Conservation (phyloP, 1,140 invertebrate genomes). For the Zaprionus gabonicus region DNA sequence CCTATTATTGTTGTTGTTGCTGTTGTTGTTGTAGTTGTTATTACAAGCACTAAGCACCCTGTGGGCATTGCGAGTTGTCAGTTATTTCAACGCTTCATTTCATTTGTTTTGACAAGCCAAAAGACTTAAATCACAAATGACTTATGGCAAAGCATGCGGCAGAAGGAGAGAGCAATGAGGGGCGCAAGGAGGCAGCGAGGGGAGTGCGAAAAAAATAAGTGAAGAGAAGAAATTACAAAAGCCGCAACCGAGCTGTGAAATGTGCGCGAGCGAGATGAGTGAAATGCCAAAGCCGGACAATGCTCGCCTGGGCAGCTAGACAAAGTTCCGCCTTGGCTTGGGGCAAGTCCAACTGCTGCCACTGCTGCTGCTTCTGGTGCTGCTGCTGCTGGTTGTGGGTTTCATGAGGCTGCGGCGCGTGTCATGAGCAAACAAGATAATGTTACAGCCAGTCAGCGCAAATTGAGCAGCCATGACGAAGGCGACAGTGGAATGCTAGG, state of each 20-base stretch:
- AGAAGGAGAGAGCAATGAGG: background rate
- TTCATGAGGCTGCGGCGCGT: constrained; percentile 56
- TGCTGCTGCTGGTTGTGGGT: constrained; percentile 20
- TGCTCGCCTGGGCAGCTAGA: constrained; percentile 29
- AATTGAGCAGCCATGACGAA: constrained; percentile 59
- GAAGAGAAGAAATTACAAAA: constrained; percentile 61
- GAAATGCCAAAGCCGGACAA: constrained; percentile 60
- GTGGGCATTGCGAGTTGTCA: constrained; percentile 33
- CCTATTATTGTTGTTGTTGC: background rate
- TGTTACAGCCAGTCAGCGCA: constrained; percentile 74
- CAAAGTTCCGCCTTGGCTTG: constrained; percentile 3
- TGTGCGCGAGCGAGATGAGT: constrained; percentile 36
- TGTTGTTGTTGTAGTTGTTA: constrained; percentile 8
- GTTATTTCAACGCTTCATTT: constrained; percentile 61
- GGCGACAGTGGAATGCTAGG: background rate
- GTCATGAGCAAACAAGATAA: constrained; percentile 82
- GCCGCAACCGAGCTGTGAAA: constrained; percentile 46
- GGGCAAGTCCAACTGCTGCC: background rate
- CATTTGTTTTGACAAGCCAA: constrained; percentile 59
- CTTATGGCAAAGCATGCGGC: constrained; percentile 33
- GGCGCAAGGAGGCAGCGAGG: background rate
- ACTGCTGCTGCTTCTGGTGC: background rate
- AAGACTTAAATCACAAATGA: constrained; percentile 60
- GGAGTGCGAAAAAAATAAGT: constrained; percentile 9
- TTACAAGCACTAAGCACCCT: constrained; percentile 13